Percentiles rank a stretch among this genome's conserved stretches.
Conservation (phyloP, 2,113 vertebrate genomes). For the Gulo gulo region DNA sequence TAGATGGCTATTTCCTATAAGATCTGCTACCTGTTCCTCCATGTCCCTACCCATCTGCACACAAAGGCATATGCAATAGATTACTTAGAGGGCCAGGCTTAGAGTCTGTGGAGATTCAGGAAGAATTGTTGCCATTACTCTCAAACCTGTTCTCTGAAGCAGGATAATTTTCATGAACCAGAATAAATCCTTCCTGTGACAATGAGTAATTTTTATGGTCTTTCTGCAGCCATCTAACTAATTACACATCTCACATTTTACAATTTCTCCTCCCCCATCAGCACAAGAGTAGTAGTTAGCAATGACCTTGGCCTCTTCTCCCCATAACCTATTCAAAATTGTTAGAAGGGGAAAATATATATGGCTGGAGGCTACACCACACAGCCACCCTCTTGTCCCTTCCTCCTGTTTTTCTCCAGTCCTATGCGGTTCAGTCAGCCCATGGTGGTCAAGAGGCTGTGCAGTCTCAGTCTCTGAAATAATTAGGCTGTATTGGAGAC, state of each 20-base stretch:
- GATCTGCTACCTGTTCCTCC: not conserved
- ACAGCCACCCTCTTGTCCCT: not conserved
- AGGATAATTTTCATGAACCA: conserved; percentile 50
- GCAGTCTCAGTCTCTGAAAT: not conserved
- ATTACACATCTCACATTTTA: conserved; percentile 57
- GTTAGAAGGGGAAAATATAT: not conserved
- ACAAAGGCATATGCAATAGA: not conserved
- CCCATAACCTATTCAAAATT: conserved; percentile 26
- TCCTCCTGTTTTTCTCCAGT: not conserved
- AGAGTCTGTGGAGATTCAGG: not conserved
- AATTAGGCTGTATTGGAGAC: not conserved
- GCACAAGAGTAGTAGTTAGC: conserved; percentile 10
- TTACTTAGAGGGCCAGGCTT: not conserved
- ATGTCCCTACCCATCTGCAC: not conserved
- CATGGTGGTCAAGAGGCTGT: not conserved
- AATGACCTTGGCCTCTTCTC: conserved; percentile 44
- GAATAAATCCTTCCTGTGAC: conserved; percentile 67
- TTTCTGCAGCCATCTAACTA: conserved; percentile 66
- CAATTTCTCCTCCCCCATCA: conserved; percentile 19
- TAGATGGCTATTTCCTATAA: not conserved
- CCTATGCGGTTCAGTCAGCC: not conserved
- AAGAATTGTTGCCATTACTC: conserved; percentile 23
- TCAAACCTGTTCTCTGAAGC: conserved; percentile 54
- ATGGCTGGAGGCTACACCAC: not conserved
- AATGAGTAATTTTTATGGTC: conserved; percentile 71